Evolutionary conservation across 2,113 vertebrate genomes (phyloP).

Genomic region (Onychostruthus taczanowskii): DNA sequence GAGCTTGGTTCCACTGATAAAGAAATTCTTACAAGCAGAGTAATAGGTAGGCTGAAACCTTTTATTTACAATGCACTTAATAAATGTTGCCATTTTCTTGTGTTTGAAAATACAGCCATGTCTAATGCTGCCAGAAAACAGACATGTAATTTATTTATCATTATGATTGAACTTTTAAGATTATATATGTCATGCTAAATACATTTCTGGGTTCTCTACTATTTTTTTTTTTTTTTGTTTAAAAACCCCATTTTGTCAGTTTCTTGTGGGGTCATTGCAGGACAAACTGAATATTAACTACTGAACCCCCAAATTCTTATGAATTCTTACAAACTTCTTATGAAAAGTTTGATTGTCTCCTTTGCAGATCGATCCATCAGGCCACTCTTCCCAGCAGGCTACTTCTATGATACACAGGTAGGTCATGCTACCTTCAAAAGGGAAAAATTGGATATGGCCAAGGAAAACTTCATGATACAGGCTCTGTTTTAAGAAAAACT

Average conservation of each 20-base stretch:
- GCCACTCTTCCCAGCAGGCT: constrained; percentile 92
- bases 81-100: not conserved
- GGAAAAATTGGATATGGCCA: not conserved
- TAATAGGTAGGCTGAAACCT: constrained; percentile 82
- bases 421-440: not conserved
- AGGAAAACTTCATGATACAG: fast-evolving
- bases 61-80: not conserved
- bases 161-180: not conserved
- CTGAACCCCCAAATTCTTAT: not conserved
- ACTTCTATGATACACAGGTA: constrained; percentile 98
- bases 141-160: not conserved
- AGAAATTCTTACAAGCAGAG: constrained; percentile 95
- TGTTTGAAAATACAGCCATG: not conserved
- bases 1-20: constrained; percentile 89
- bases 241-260: not conserved
- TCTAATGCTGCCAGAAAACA: not conserved
- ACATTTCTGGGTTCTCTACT: not conserved
- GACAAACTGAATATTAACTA: not conserved
- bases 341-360: not conserved
- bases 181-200: not conserved
- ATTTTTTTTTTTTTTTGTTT: not conserved
- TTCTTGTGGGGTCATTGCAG: not conserved
- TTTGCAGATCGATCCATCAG: constrained; percentile 89
- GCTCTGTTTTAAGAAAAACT: not conserved
- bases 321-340: not conserved